These are phyloP conservation scores for Vultur gryphus DNA, from an alignment of 2,797 vertebrate species.

Conservation along the genomic window DNA sequence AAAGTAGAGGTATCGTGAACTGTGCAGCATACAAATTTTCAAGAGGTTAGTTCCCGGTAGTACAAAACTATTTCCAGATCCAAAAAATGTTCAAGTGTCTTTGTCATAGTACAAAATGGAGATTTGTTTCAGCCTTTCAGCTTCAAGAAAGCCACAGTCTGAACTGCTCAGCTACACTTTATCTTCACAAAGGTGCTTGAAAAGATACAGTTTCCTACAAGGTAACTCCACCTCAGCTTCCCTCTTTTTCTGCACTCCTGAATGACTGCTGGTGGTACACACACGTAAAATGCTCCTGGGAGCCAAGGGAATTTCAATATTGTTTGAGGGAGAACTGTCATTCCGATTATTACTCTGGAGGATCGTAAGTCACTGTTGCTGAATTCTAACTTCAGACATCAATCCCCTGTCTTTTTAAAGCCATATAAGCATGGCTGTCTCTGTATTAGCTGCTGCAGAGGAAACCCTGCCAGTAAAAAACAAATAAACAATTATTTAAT, in stretches of 20 bases:
- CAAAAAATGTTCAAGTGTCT: neutral
- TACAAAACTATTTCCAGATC: neutral
- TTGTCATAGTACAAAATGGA: neutral
- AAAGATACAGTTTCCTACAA: neutral
- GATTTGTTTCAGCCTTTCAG: neutral
- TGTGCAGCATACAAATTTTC: neutral
- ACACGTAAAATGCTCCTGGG: neutral
- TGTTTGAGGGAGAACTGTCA: neutral
- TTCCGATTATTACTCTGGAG: neutral
- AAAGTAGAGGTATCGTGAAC: conserved; percentile 26
- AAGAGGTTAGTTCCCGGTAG: conserved; percentile 9
- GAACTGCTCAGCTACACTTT: neutral
- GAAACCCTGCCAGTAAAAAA: neutral
- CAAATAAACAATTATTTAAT: neutral
- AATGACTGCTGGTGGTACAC: neutral
- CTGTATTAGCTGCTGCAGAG: neutral
- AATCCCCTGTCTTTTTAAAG: neutral
- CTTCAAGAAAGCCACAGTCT: neutral
- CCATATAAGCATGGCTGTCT: neutral
- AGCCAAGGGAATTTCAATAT: neutral
- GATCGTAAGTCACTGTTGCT: neutral
- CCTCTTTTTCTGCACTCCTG: neutral
- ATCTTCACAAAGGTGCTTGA: neutral
- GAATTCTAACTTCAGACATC: neutral
- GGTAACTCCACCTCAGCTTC: neutral